Evolutionary conservation across 2,888 invertebrate genomes (phyloP).

Genomic region (Nomada ruficornis): DNA sequence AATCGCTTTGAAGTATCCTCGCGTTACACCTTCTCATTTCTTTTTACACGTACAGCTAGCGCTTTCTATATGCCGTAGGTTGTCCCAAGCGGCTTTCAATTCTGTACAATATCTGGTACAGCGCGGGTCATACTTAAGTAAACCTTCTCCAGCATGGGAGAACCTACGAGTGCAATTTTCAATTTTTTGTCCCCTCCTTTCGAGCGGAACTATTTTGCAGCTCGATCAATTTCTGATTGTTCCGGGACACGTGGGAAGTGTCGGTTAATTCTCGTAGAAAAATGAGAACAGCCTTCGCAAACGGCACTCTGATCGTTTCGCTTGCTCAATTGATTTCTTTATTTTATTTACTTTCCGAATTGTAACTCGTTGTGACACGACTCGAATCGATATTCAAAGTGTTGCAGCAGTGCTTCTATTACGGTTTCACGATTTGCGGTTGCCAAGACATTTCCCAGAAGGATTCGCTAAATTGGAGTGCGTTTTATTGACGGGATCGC

Average conservation of each 20-base stretch:
- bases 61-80: conserved; percentile 6
- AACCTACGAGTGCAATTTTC: conserved; percentile 14
- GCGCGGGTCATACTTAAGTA: no score
- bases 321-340: not conserved
- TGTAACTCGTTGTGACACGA: conserved; percentile 6
- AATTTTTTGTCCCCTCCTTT: not conserved
- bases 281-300: conserved; percentile 49
- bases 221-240: conserved; percentile 1
- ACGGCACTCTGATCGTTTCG: conserved; percentile 8
- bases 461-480: not conserved
- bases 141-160: not conserved
- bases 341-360: not conserved
- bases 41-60: conserved; percentile 32
- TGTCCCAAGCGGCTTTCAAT: conserved; percentile 2
- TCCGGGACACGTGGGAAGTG: conserved; percentile 19
- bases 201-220: conserved; percentile 16
- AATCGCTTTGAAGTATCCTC: conserved; percentile 39
- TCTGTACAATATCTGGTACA: no score
- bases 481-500: not conserved
- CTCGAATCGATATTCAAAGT: not conserved
- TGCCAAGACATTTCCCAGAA: not conserved
- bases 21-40: conserved; percentile 12
- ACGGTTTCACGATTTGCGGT: not conserved
- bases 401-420: no score
- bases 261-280: conserved; percentile 49